These are phyloP conservation scores for Crenuchus spilurus DNA, from an alignment of 2,797 vertebrate species.

Conservation along the genomic window DNA sequence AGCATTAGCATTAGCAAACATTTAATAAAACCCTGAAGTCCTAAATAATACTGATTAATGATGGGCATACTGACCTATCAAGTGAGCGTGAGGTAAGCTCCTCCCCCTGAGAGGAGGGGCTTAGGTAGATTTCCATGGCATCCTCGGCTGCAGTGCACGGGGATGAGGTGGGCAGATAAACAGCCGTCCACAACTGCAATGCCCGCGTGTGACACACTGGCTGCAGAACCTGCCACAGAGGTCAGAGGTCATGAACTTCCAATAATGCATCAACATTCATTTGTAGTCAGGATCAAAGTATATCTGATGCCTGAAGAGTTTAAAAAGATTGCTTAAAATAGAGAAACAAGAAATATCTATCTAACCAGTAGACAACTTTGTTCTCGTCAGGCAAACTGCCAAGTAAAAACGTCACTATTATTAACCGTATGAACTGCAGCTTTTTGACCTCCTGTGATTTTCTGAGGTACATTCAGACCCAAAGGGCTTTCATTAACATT, in stretches of 20 bases:
- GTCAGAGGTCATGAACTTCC: background rate
- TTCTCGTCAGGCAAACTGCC: background rate
- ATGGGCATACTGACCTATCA: conserved; percentile 81
- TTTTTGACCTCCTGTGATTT: background rate
- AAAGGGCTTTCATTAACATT: background rate
- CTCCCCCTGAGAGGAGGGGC: conserved; percentile 83
- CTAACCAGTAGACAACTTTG: background rate
- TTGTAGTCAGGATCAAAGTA: background rate
- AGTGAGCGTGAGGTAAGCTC: conserved; percentile 90
- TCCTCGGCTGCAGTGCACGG: conserved; percentile 94
- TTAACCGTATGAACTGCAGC: background rate
- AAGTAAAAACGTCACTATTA: background rate
- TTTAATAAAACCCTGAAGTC: no score
- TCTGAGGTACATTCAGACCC: background rate
- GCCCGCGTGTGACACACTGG: conserved; percentile 97
- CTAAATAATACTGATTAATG: background rate
- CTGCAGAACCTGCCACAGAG: conserved; percentile 86
- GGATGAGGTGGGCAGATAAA: conserved; percentile 94
- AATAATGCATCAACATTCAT: background rate
- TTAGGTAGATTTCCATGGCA: conserved; percentile 92
- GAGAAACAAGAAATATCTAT: background rate
- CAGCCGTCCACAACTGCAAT: conserved; percentile 93
- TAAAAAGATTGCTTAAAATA: background rate
- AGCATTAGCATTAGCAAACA: no score
- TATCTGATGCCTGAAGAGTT: background rate